Conservation (phyloP, 1,140 invertebrate genomes). For the Phortica variegata region DNA sequence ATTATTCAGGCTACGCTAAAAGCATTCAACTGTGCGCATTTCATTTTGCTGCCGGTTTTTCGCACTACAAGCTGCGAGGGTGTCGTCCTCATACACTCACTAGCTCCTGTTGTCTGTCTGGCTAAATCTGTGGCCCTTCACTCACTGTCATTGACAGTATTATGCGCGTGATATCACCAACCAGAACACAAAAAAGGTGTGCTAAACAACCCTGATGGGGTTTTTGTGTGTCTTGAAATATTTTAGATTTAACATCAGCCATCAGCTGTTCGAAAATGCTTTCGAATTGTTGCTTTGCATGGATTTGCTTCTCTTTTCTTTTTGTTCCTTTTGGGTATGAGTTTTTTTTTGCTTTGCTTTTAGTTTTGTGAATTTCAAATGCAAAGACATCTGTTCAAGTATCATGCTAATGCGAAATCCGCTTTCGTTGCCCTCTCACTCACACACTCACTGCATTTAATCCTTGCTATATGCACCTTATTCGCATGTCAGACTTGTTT, state of each 20-base stretch:
- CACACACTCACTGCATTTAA: too few relatives aligned
- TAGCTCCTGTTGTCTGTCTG: too few relatives aligned
- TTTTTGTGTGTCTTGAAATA: conserved; percentile 33
- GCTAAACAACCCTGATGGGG: too few relatives aligned
- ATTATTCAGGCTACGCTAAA: conserved; percentile 37
- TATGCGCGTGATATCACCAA: too few relatives aligned
- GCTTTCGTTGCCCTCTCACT: conserved; percentile 8
- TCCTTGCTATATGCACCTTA: too few relatives aligned
- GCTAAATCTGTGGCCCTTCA: too few relatives aligned
- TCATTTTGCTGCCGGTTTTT: not conserved
- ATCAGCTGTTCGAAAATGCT: conserved; percentile 16
- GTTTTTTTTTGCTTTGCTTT: conserved; percentile 27
- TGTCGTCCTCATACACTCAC: too few relatives aligned
- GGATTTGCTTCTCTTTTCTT: conserved; percentile 25
- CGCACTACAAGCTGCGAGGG: too few relatives aligned
- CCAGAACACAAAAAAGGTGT: too few relatives aligned
- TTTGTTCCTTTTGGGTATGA: too few relatives aligned
- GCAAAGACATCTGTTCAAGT: conserved; percentile 53
- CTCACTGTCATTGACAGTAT: too few relatives aligned
- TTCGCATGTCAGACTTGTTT: too few relatives aligned
- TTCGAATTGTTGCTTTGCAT: conserved; percentile 1
- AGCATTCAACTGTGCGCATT: conserved; percentile 45
- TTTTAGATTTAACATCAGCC: conserved; percentile 13
- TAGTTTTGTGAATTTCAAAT: conserved; percentile 55
- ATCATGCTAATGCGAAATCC: conserved; percentile 29